Base-by-base conservation (phyloP, 2,797 vertebrate species). In the Anas bahamensis region DNA sequence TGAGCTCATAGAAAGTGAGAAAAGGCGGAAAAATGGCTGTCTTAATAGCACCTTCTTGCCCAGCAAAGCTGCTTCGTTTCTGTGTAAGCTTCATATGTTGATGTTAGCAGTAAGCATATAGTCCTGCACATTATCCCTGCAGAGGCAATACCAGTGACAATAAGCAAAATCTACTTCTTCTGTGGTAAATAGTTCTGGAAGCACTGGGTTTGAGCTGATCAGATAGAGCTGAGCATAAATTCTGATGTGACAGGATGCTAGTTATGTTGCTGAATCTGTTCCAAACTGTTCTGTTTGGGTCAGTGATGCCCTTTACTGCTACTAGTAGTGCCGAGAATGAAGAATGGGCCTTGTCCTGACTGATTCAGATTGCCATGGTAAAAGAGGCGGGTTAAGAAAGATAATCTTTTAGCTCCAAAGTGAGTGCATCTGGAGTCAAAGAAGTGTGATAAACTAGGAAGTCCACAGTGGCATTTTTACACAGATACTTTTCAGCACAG, bases 11-110 rank as follows among this genome's bases (percentile, higher is more conserved):
- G 35, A 76, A 91, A 90, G 53, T 84, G 61, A 28, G 50, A 52
- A 52, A 52, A 72, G 80, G 81, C 71, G 88, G 85, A 93, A 93
- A 86, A 93, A 86, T 60, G 60, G 41, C 37, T 76, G 4, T 82
- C 35, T 56, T 66, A 94, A 88, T 55, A 53, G 13, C 56, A 74
- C 35, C 57, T n/a, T 71, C 71, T 83, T 68, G 57, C 37, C 53
- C 29, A n/a, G 56, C 35, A 79, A 56, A 88, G 44, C 39, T 57
- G 35, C 61, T 71, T 75, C 63, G 56, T 79, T 48, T 42, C 29
- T 56, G 12, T 73, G 4, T 53, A 50, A n/a, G 55, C 68, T 90
- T 71, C 53, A 24, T 24, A 37, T 19, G 44, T 22, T 94, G 71
- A n/a, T n/a, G 37, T 78, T 69, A 60, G 21, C 53, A 60, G 11